phyloP scores from a whole-genome alignment of 2,888 invertebrate species.

The Ceramica pisi region DNA sequence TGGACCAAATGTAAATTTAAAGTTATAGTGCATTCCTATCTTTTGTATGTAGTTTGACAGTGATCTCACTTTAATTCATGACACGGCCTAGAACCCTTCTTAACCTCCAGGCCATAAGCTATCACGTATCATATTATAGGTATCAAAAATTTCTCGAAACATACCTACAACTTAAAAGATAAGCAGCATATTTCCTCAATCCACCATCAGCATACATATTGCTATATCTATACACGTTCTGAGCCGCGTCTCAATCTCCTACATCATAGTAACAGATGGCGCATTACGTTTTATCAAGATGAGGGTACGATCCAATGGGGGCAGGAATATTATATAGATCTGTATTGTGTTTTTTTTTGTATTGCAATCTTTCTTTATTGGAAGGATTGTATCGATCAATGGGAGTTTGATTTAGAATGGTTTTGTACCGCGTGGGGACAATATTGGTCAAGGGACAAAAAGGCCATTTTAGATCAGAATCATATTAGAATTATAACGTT shows the following conservation, averaged over 20 bases:
- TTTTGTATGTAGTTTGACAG: too few species aligned
- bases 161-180: slow-evolving; percentile 40
- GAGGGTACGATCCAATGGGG: slow-evolving; percentile 56
- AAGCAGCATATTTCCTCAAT: slow-evolving; percentile 35
- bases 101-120: too few species aligned
- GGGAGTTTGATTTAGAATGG: slow-evolving; percentile 26
- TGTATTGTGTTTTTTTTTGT: slow-evolving; percentile 49
- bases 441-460: too few species aligned
- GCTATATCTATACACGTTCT: slow-evolving; percentile 44
- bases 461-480: too few species aligned
- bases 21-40: too few species aligned
- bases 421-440: background rate
- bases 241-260: slow-evolving; percentile 44
- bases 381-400: slow-evolving; percentile 38
- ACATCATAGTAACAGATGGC: slow-evolving; percentile 61
- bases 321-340: slow-evolving; percentile 37
- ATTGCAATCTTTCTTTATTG: slow-evolving; percentile 52
- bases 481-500: too few species aligned
- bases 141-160: background rate
- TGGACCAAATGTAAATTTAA: too few species aligned
- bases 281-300: slow-evolving; percentile 60
- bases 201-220: slow-evolving; percentile 53
- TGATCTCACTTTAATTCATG: too few species aligned
- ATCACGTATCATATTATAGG: background rate
- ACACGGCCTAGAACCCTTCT: too few species aligned